These are phyloP conservation scores for Abramis brama DNA, from an alignment of 2,113 vertebrate genomes.

Conservation along the genomic window DNA sequence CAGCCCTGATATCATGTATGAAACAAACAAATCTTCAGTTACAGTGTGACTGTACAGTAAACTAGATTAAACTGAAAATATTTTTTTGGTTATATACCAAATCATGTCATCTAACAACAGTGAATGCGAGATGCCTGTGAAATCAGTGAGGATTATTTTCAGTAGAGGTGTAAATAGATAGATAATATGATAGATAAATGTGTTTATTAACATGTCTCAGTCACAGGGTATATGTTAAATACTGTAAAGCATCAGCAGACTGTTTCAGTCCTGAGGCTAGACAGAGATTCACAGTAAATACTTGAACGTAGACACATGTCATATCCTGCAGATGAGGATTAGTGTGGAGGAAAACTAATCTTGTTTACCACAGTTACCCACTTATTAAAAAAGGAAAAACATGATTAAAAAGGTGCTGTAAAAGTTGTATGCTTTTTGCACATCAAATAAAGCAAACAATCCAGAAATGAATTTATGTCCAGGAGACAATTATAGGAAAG, in stretches of 20 bases:
- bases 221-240: background rate
- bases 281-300: background rate
- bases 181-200: background rate
- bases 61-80: background rate
- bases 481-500: no score
- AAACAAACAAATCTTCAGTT: constrained; percentile 35
- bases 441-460: no score
- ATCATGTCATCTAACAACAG: background rate
- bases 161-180: constrained; percentile 10
- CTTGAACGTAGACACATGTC: background rate
- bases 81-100: no score
- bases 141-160: background rate
- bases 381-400: background rate
- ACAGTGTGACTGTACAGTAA: background rate
- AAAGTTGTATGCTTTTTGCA: no score
- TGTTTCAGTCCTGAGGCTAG: background rate
- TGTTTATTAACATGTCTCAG: background rate
- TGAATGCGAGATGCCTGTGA: background rate
- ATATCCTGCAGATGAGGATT: background rate
- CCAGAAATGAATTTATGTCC: no score
- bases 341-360: background rate
- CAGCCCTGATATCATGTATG: constrained; percentile 73
- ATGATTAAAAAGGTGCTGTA: background rate
- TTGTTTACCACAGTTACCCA: background rate
- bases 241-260: background rate